Evolutionary conservation across 2,797 vertebrate species (phyloP).

Genomic region (Salmo trutta): DNA sequence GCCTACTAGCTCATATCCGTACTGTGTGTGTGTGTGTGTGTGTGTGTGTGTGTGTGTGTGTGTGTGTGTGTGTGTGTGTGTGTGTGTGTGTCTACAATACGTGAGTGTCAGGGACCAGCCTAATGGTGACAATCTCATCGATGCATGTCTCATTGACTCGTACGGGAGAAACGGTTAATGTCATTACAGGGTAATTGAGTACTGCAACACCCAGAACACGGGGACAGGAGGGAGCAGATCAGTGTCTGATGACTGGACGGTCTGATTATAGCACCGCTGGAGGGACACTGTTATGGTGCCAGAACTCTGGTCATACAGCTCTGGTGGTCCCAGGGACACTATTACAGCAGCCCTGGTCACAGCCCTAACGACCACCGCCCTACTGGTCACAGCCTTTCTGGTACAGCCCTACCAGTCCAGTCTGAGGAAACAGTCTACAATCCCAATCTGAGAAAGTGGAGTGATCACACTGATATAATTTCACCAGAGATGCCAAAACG

Average conservation of each 20-base stretch:
- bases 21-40: neutral
- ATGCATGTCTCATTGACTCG: neutral
- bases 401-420: too few relatives aligned
- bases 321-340: too few relatives aligned
- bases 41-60: neutral
- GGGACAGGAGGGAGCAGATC: neutral
- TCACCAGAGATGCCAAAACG: neutral
- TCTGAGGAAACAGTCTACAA: too few relatives aligned
- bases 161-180: neutral
- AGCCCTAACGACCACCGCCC: too few relatives aligned
- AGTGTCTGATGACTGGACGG: neutral
- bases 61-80: neutral
- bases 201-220: neutral
- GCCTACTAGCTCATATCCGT: too few relatives aligned
- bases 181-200: neutral
- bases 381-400: too few relatives aligned
- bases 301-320: too few relatives aligned
- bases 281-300: neutral
- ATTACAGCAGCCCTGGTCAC: too few relatives aligned
- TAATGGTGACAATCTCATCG: neutral
- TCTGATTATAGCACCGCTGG: neutral
- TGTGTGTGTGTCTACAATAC: neutral
- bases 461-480: too few relatives aligned
- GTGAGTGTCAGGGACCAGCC: neutral
- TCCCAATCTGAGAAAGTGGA: too few relatives aligned